Percentiles rank a stretch among this genome's conserved stretches.
These are phyloP conservation scores for Acanthococcus lagerstroemiae DNA, from an alignment of 2,888 invertebrate genomes.

Conservation along the genomic window DNA sequence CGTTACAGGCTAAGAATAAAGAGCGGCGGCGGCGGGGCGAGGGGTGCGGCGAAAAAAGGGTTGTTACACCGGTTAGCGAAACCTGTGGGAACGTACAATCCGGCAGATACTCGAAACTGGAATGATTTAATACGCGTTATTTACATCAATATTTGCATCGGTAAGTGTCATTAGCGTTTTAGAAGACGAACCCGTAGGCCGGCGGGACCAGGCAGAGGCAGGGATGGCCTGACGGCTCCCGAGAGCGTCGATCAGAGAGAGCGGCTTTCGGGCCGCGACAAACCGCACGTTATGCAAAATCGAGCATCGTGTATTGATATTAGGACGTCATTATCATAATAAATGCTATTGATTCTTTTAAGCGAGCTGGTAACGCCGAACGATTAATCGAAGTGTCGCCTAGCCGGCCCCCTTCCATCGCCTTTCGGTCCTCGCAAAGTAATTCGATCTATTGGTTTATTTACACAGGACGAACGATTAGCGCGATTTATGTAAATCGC, in stretches of 20 bases:
- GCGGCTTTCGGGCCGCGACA: neutral
- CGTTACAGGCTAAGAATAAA: no score
- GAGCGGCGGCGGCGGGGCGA: no score
- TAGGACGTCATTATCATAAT: constrained; percentile 9
- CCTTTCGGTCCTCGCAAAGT: no score
- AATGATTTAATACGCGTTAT: neutral
- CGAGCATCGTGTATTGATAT: neutral
- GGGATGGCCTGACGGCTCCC: no score
- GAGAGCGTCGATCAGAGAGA: no score
- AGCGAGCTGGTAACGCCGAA: no score
- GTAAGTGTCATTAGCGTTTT: constrained; percentile 10
- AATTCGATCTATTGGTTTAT: constrained; percentile 8
- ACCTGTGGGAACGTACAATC: constrained; percentile 1
- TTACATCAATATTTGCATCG: constrained; percentile 19
- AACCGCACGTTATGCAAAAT: constrained; percentile 12
- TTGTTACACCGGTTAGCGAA: neutral
- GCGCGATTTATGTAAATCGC: neutral
- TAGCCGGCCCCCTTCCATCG: no score
- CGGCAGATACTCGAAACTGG: neutral
- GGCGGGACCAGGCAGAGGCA: no score
- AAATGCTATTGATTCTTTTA: constrained; percentile 4
- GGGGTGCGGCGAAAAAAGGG: neutral
- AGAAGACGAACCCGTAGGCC: no score
- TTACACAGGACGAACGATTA: neutral
- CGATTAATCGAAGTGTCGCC: neutral